These are phyloP conservation scores for Vannuccia rotundouncinata DNA, from an alignment of 2,888 invertebrate species.

Conservation along the genomic window DNA sequence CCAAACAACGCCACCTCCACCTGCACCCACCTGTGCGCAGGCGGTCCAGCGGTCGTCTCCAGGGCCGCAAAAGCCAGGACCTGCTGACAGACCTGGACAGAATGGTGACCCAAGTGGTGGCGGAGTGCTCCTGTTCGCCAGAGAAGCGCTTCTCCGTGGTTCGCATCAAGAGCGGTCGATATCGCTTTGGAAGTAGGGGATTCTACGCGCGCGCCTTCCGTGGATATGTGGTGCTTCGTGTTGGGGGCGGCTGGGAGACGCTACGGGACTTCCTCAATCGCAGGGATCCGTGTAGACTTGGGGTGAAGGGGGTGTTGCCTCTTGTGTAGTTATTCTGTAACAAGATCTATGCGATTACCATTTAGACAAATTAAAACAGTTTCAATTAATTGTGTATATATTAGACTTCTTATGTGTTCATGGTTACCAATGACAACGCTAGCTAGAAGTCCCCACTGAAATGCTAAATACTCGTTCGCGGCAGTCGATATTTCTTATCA, in stretches of 20 bases:
- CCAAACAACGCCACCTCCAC: too few relatives aligned
- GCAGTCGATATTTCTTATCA: too few relatives aligned
- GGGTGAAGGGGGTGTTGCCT: too few relatives aligned
- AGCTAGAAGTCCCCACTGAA: too few relatives aligned
- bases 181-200: not conserved
- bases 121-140: not conserved
- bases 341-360: too few relatives aligned
- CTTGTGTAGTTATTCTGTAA: too few relatives aligned
- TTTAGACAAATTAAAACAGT: too few relatives aligned
- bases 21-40: not conserved
- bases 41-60: not conserved
- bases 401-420: too few relatives aligned
- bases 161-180: not conserved
- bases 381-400: too few relatives aligned
- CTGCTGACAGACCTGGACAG: not conserved
- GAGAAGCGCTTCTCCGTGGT: not conserved
- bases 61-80: not conserved
- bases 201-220: conserved; percentile 47
- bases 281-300: conserved; percentile 71
- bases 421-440: too few relatives aligned
- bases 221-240: conserved; percentile 58
- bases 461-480: too few relatives aligned
- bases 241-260: conserved; percentile 52
- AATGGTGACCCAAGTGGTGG: not conserved
- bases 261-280: conserved; percentile 60